Conservation (phyloP, 2,113 vertebrate genomes). For the Chauna torquata region DNA sequence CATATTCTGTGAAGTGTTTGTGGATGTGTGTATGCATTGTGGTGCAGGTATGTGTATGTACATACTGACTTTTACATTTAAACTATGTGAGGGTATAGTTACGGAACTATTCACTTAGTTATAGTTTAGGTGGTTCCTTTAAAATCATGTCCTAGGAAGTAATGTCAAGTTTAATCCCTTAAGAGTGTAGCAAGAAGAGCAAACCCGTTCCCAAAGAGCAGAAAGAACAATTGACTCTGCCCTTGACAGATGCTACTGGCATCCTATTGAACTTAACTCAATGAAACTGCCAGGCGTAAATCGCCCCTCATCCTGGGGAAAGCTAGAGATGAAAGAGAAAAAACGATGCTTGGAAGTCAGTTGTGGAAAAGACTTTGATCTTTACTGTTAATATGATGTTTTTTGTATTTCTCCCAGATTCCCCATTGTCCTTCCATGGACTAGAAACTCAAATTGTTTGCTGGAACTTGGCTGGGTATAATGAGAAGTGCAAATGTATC, state of each 20-base stretch:
- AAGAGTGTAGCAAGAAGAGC: not conserved
- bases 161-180: not conserved
- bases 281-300: conserved; percentile 46
- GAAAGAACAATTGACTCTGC: conserved; percentile 16
- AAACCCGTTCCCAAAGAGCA: conserved; percentile 3
- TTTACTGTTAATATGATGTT: not conserved
- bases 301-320: conserved; percentile 24
- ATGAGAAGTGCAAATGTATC: conserved; percentile 17
- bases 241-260: conserved; percentile 48
- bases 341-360: conserved; percentile 29
- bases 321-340: conserved; percentile 53
- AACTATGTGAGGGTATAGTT: not conserved
- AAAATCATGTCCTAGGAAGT: not conserved
- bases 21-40: not conserved
- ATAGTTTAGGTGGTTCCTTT: not conserved
- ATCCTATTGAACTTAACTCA: conserved; percentile 44
- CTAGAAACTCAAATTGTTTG: conserved; percentile 28
- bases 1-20: not conserved
- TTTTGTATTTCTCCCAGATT: conserved; percentile 21
- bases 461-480: conserved; percentile 12
- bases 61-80: not conserved
- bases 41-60: not conserved
- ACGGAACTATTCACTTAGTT: not conserved
- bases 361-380: conserved; percentile 39
- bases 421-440: not conserved